These are phyloP conservation scores for Oryzias curvinotus DNA, from an alignment of 2,113 vertebrate genomes.

Conservation along the genomic window DNA sequence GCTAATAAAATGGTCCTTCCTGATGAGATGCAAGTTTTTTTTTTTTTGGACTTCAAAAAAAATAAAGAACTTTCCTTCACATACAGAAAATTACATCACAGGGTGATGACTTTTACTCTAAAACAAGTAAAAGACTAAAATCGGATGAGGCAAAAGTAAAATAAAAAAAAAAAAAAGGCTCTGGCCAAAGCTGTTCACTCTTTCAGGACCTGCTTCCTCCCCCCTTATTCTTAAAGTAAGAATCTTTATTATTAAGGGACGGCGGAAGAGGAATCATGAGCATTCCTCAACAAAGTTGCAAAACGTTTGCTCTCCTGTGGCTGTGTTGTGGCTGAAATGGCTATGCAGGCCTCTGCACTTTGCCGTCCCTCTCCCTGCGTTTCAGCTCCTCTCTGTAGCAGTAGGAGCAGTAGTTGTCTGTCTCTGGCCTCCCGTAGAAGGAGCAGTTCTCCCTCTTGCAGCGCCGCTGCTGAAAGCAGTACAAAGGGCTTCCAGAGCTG, in stretches of 20 bases:
- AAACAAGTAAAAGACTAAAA: constrained; percentile 81
- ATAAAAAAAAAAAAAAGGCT: constrained; percentile 66
- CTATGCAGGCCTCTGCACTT: constrained; percentile 70
- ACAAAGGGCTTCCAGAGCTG: constrained; percentile 82
- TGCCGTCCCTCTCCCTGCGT: constrained; percentile 83
- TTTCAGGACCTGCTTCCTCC: constrained; percentile 73
- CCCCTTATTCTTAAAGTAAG: constrained; percentile 52
- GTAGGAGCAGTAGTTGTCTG: constrained; percentile 96
- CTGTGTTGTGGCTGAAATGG: constrained; percentile 58
- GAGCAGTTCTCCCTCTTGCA: constrained; percentile 96
- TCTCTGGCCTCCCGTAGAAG: constrained; percentile 95
- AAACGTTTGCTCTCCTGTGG: constrained; percentile 62
- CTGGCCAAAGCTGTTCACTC: constrained; percentile 83
- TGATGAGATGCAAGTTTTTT: constrained; percentile 57
- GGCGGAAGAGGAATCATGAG: constrained; percentile 63
- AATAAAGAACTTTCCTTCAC: constrained; percentile 59
- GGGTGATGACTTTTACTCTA: constrained; percentile 79
- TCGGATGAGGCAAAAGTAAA: constrained; percentile 57
- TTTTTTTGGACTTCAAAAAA: constrained; percentile 48
- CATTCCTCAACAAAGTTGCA: constrained; percentile 70
- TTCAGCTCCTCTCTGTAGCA: constrained; percentile 97
- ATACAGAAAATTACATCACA: constrained; percentile 64
- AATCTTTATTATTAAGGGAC: constrained; percentile 65
- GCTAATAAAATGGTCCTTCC: constrained; percentile 67
- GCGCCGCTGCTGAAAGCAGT: constrained; percentile 90